Evolutionary conservation across 2,113 vertebrate genomes (phyloP).

Genomic region (Hyaena hyaena): DNA sequence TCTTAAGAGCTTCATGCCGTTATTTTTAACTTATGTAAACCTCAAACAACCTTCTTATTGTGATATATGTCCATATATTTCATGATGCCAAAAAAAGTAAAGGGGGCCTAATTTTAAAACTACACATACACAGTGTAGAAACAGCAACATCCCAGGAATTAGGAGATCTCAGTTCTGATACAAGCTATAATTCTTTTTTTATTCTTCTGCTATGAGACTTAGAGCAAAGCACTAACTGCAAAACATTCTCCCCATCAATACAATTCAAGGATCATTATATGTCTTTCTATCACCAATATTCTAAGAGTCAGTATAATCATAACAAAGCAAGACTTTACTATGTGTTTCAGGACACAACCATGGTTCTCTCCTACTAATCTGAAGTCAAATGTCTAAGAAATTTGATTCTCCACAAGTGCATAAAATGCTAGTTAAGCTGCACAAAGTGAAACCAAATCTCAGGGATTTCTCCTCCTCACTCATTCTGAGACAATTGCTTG

Average conservation of each 20-base stretch:
- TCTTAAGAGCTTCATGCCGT: neutral
- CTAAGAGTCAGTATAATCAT: neutral
- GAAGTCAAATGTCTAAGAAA: neutral
- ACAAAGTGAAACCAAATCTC: neutral
- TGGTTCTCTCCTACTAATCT: neutral
- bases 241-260: neutral
- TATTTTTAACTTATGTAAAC: conserved; percentile 36
- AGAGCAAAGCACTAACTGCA: neutral
- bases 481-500: neutral
- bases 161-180: neutral
- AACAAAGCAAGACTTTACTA: neutral
- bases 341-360: neutral
- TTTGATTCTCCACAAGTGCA: neutral
- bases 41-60: conserved; percentile 1
- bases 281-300: neutral
- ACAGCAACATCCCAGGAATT: neutral
- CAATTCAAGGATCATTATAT: neutral
- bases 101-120: neutral
- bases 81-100: neutral
- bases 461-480: neutral
- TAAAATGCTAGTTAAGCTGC: neutral
- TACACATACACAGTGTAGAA: neutral
- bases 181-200: neutral
- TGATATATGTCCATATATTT: neutral
- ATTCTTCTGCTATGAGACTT: neutral